Evolutionary conservation across 2,113 vertebrate species (phyloP).

Genomic region (Typhlomys cinereus): DNA sequence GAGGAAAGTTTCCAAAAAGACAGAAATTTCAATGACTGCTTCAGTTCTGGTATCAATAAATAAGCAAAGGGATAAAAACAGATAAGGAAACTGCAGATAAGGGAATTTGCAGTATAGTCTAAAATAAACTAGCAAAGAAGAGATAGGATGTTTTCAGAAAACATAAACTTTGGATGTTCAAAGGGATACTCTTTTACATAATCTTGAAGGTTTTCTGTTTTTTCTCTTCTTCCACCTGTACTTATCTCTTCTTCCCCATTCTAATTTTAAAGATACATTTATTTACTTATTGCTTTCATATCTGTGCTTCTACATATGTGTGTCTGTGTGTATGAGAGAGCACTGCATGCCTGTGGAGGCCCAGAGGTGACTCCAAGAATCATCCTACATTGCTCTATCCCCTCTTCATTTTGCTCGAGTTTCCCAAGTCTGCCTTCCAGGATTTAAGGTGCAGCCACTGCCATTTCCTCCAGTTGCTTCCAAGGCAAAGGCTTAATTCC

Average conservation of each 20-base stretch:
- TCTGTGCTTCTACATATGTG: too few relatives aligned
- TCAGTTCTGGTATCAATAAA: slow-evolving; percentile 8
- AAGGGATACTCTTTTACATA: slow-evolving; percentile 31
- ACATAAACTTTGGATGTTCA: slow-evolving; percentile 59
- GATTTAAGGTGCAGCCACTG: too few relatives aligned
- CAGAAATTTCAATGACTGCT: not conserved
- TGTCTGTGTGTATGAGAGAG: too few relatives aligned
- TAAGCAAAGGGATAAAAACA: slow-evolving; percentile 59
- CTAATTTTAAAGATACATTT: too few relatives aligned
- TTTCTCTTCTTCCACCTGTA: not conserved
- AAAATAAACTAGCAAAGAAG: slow-evolving; percentile 61
- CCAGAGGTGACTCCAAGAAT: too few relatives aligned
- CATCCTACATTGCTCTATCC: too few relatives aligned
- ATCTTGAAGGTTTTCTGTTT: slow-evolving; percentile 23
- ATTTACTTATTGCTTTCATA: too few relatives aligned
- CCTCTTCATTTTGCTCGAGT: too few relatives aligned
- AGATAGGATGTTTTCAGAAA: slow-evolving; percentile 58
- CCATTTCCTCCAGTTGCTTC: too few relatives aligned
- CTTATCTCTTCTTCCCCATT: not conserved
- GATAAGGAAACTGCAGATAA: slow-evolving; percentile 55
- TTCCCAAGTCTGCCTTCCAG: too few relatives aligned
- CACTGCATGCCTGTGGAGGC: too few relatives aligned
- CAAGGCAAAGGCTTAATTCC: too few relatives aligned
- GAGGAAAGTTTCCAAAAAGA: slow-evolving; percentile 50
- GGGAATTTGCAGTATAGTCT: slow-evolving; percentile 33